Evolutionary conservation across 2,888 invertebrate genomes (phyloP).

Genomic region (Xestia c-nigrum): DNA sequence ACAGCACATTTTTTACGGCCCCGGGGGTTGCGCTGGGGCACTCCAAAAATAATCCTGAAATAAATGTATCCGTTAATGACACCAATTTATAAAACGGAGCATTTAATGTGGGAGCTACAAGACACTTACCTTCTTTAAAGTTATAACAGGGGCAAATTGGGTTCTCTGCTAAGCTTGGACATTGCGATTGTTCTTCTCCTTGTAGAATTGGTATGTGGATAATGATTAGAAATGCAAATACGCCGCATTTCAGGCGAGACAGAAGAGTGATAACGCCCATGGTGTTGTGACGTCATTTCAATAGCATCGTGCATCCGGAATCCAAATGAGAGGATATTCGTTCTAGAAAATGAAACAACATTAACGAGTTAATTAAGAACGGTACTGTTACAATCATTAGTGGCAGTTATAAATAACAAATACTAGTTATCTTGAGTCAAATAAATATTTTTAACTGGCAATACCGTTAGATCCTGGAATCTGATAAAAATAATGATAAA

Average conservation of each 20-base stretch:
- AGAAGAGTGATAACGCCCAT: constrained; percentile 85
- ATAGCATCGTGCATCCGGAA: constrained; percentile 85
- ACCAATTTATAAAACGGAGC: constrained; percentile 4
- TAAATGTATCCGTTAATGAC: constrained; percentile 52
- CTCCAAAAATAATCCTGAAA: constrained; percentile 95
- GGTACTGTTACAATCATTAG: constrained; percentile 12
- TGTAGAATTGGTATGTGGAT: constrained; percentile 88
- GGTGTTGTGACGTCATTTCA: constrained; percentile 87
- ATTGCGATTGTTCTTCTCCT: constrained; percentile 91
- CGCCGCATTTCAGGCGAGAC: constrained; percentile 85
- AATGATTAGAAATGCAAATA: constrained; percentile 90
- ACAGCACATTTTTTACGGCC: constrained; percentile 93
- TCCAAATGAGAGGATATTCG: constrained; percentile 58
- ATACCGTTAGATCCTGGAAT: constrained; percentile 3
- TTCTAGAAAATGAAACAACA: constrained; percentile 65
- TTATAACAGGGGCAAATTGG: constrained; percentile 97
- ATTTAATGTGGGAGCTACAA: neutral
- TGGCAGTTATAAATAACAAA: constrained; percentile 7
- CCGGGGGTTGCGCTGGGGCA: constrained; percentile 95
- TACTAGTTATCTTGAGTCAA: constrained; percentile 2
- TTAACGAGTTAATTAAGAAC: constrained; percentile 16
- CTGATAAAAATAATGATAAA: constrained; percentile 29
- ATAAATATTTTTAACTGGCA: constrained; percentile 38
- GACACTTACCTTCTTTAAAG: constrained; percentile 94
- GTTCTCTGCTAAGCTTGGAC: constrained; percentile 94